Percentiles rank a stretch among this genome's conserved stretches.
These are phyloP conservation scores for Pteronura brasiliensis DNA, from an alignment of 2,113 vertebrate species.

Conservation along the genomic window DNA sequence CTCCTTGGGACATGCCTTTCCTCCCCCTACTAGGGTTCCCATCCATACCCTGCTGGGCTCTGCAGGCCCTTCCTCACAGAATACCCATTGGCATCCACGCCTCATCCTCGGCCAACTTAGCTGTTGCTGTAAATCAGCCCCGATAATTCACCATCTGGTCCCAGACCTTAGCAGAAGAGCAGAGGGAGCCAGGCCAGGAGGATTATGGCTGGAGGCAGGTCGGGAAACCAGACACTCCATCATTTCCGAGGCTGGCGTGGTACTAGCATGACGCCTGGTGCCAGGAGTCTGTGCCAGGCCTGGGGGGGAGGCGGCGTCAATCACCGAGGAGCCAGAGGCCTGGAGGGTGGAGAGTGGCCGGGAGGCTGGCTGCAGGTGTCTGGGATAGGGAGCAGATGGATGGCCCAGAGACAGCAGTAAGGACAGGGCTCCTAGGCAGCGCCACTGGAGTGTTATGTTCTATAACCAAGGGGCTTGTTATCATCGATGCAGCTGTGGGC, in stretches of 20 bases:
- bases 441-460: fast-evolving
- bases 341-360: not conserved
- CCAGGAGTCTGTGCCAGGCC: not conserved
- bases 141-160: conserved; percentile 68
- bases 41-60: not conserved
- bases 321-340: not conserved
- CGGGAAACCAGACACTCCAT: not conserved
- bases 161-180: not conserved
- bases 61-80: not conserved
- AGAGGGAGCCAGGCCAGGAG: conserved; percentile 47
- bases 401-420: not conserved
- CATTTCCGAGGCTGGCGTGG: not conserved
- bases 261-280: not conserved
- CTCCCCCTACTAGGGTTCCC: fast-evolving
- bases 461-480: not conserved
- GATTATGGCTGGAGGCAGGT: conserved; percentile 5
- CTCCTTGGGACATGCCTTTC: not conserved
- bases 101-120: not conserved
- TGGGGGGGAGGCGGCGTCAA: not conserved
- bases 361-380: conserved; percentile 39
- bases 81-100: not conserved
- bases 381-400: not conserved
- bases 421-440: not conserved
- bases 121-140: conserved; percentile 55
- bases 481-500: not conserved